Evolutionary conservation across 2,113 vertebrate species (phyloP), one percentile per base, ranked within the genome.

Genomic region (Cacatua alba): DNA sequence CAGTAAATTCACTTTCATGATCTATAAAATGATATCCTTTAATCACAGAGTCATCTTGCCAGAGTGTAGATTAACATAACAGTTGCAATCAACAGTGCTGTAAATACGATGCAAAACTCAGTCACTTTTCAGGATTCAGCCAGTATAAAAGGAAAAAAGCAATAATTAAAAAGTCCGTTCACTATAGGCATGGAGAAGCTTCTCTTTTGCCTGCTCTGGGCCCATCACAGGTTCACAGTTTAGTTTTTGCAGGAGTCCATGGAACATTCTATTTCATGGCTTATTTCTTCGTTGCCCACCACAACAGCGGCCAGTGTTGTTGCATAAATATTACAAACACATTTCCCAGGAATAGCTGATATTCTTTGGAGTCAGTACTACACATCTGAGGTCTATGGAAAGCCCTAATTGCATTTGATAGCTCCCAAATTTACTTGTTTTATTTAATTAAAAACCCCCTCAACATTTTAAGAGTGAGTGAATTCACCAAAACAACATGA

Each of bases 241-340:
- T 53, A 65, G 33, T 91, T 88, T 93, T 82, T 91, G 33, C 51
- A 84, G 52, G 44, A 82, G 71, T 46, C 43, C 63, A 53, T 4
- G 13, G 43, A 92, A n/a, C 39, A 5, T 11, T 80, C 35, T 74
- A 46, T 93, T 89, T 91, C 68, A 69, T 49, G 71, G 63, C 16
- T 95, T 92, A 60, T 95, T 85, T 92, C 88, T 82, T 90, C 82
- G 65, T 88, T 88, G 93, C 20, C 59, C 53, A 80, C 90, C 86
- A 95, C 85, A 82, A 86, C 49, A 80, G 83, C 0, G 5, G 74
- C 75, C 82, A 77, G 63, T 20, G 17, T 72, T 71, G 55, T 44
- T 69, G 63, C 78, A 88, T 92, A 88, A 82, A 70, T 43, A 64
- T 82, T 94, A 68, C 90, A 82, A 72, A 83, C 46, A 44, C 43